A percentile compares a stretch with the other conserved stretches of the same genome.
These are phyloP conservation scores for Corapipo altera DNA, from an alignment of 2,113 vertebrate species.

Conservation along the genomic window DNA sequence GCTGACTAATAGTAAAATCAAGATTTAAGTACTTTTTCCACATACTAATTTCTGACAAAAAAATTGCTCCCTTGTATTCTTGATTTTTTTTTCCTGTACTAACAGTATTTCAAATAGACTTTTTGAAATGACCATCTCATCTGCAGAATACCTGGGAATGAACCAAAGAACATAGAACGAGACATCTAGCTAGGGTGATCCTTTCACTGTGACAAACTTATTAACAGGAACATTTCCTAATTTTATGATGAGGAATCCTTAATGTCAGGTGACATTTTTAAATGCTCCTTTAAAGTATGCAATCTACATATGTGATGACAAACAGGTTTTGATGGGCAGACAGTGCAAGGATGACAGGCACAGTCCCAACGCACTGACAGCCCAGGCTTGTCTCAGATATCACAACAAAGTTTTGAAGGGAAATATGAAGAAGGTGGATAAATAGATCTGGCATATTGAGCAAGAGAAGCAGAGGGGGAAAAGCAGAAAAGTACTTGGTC, in stretches of 20 bases:
- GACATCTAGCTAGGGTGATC: neutral
- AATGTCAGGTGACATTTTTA: neutral
- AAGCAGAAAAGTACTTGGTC: neutral
- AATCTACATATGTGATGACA: neutral
- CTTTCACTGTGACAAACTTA: neutral
- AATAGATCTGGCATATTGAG: neutral
- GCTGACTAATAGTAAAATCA: constrained; percentile 65
- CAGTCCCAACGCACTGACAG: neutral
- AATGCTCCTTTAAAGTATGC: neutral
- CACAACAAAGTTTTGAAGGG: neutral
- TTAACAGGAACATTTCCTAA: neutral
- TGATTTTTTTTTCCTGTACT: neutral
- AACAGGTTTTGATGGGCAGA: neutral
- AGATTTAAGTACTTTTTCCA: constrained; percentile 48
- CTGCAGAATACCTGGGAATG: neutral
- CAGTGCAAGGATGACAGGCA: neutral
- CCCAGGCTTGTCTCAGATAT: neutral
- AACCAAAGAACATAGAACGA: neutral
- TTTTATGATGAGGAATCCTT: neutral
- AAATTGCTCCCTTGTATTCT: constrained; percentile 1
- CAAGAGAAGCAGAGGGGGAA: neutral
- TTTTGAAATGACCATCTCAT: neutral
- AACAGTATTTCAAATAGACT: constrained; percentile 5
- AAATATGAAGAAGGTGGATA: neutral
- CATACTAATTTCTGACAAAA: constrained; percentile 12